phyloP scores from a whole-genome alignment of 1,140 invertebrate species.

The Ylistrum balloti region DNA sequence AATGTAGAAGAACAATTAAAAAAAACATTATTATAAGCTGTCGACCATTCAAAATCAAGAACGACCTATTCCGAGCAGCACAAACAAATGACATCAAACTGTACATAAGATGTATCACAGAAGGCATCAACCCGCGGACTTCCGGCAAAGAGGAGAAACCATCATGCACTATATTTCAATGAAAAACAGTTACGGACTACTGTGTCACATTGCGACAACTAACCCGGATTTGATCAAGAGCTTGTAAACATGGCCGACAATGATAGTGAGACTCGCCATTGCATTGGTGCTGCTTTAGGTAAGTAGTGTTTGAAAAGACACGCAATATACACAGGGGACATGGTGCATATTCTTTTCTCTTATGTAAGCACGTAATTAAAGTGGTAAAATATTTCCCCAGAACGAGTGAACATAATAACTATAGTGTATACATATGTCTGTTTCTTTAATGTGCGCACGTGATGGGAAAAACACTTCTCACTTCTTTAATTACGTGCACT shows the following conservation, averaged over 20 bases:
- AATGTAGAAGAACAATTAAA: background rate
- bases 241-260: background rate
- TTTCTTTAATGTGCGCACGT: no score
- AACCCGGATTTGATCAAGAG: background rate
- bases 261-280: background rate
- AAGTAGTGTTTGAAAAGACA: background rate
- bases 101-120: background rate
- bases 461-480: no score
- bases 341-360: no score
- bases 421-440: no score
- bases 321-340: no score
- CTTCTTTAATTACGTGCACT: no score
- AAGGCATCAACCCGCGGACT: background rate
- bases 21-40: background rate
- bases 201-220: background rate
- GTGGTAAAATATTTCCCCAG: no score
- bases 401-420: no score
- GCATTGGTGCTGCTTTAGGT: background rate
- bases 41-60: background rate
- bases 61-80: background rate
- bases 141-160: background rate
- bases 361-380: no score
- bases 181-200: conserved; percentile 13
- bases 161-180: conserved; percentile 25
- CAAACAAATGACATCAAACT: background rate